These are phyloP conservation scores for Ianthella basta DNA, from an alignment of 37 sponge, comb jelly and placozoan species.

Conservation along the genomic window DNA sequence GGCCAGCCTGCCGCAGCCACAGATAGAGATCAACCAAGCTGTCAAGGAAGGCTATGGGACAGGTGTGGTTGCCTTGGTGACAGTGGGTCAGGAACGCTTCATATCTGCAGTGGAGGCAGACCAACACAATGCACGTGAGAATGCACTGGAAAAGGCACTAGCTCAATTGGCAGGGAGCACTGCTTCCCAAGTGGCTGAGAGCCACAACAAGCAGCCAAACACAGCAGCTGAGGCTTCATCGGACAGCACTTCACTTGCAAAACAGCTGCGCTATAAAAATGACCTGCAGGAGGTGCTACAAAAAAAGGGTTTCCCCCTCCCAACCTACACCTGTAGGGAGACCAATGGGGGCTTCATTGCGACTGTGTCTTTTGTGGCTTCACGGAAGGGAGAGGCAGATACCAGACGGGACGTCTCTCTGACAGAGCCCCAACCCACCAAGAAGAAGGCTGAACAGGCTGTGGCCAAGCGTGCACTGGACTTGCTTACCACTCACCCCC, in stretches of 20 bases:
- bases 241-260: neutral
- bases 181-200: neutral
- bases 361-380: constrained; percentile 1
- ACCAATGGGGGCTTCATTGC: constrained; percentile 11
- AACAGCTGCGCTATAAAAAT: neutral
- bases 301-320: constrained; percentile 27
- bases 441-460: constrained; percentile 25
- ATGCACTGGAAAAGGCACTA: neutral
- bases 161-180: neutral
- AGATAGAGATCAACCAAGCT: constrained; percentile 1
- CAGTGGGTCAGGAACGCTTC: neutral
- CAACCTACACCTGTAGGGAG: neutral
- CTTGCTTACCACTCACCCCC: neutral
- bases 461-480: constrained; percentile 17
- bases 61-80: neutral
- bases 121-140: neutral
- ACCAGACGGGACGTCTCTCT: neutral
- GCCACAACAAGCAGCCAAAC: too few species aligned
- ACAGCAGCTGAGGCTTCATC: neutral
- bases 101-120: constrained; percentile 18
- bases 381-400: neutral
- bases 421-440: neutral
- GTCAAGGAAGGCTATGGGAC: constrained; percentile 24
- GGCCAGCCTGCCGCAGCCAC: neutral
- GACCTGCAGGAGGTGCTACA: constrained; percentile 29